These are phyloP conservation scores for Rhamnusium bicolor DNA, from an alignment of 2,888 invertebrate genomes.

Conservation along the genomic window DNA sequence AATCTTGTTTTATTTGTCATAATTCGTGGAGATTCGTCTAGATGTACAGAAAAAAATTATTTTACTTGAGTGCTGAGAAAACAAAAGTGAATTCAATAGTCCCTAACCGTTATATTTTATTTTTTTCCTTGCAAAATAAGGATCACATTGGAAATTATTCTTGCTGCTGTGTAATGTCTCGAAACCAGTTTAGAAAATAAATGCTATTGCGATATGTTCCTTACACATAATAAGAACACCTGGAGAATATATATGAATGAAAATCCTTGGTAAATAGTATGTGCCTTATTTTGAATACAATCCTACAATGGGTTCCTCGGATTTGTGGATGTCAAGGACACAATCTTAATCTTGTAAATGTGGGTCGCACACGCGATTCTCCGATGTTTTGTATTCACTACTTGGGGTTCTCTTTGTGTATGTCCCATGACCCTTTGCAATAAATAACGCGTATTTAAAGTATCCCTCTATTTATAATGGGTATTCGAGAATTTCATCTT, in stretches of 20 bases:
- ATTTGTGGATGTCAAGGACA: conserved; percentile 54
- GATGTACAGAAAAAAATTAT: no score
- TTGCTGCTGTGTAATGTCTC: not conserved
- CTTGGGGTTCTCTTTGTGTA: not conserved
- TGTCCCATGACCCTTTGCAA: conserved; percentile 13
- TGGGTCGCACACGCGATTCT: conserved; percentile 55
- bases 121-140: no score
- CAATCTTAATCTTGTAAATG: conserved; percentile 53
- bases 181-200: conserved; percentile 25
- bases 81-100: no score
- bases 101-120: no score
- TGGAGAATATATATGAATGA: conserved; percentile 49
- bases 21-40: no score
- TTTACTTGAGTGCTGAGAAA: no score
- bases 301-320: conserved; percentile 37
- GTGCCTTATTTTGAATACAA: conserved; percentile 37
- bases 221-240: conserved; percentile 50
- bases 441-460: conserved; percentile 26
- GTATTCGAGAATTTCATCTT: conserved; percentile 15
- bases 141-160: no score
- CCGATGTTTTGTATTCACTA: conserved; percentile 13
- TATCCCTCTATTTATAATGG: conserved; percentile 12
- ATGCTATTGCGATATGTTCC: conserved; percentile 12
- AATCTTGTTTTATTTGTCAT: no score
- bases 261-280: conserved; percentile 28